Evolutionary conservation across 2,113 vertebrate species (phyloP).

Genomic region (Anarrhichthys ocellatus): DNA sequence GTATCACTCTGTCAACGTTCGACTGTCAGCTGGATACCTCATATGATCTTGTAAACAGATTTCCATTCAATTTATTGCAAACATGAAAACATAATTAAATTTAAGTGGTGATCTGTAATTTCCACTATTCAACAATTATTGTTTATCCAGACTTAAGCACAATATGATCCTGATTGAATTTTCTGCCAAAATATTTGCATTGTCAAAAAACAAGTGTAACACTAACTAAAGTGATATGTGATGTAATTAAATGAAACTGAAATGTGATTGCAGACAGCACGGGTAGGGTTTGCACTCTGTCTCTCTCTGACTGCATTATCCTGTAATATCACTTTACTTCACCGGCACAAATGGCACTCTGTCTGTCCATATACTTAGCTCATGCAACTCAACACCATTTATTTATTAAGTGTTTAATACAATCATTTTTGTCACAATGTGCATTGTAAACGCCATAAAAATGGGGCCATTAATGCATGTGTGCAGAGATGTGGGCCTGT

Average conservation of each 20-base stretch:
- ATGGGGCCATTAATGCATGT: slow-evolving; percentile 2
- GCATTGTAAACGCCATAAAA: background rate
- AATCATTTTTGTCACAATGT: background rate
- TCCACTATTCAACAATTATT: background rate
- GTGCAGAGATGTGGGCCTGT: slow-evolving; percentile 3
- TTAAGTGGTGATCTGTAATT: background rate
- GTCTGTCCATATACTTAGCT: background rate
- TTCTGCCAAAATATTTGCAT: background rate
- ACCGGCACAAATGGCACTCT: background rate
- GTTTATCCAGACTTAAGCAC: background rate
- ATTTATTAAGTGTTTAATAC: slow-evolving; percentile 10
- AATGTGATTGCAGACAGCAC: background rate
- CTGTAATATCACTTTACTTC: background rate
- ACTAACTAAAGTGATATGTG: background rate
- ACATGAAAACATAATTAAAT: background rate
- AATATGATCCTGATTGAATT: background rate
- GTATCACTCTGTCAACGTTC: background rate
- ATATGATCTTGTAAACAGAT: background rate
- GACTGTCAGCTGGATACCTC: background rate
- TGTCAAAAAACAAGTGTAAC: background rate
- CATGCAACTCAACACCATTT: background rate
- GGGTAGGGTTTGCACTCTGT: background rate
- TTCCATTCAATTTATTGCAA: slow-evolving; percentile 1
- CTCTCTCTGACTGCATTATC: background rate
- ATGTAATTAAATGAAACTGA: slow-evolving; percentile 6